phyloP scores from a whole-genome alignment of 2,113 vertebrate genomes.

The Chlorodrepanis virens region DNA sequence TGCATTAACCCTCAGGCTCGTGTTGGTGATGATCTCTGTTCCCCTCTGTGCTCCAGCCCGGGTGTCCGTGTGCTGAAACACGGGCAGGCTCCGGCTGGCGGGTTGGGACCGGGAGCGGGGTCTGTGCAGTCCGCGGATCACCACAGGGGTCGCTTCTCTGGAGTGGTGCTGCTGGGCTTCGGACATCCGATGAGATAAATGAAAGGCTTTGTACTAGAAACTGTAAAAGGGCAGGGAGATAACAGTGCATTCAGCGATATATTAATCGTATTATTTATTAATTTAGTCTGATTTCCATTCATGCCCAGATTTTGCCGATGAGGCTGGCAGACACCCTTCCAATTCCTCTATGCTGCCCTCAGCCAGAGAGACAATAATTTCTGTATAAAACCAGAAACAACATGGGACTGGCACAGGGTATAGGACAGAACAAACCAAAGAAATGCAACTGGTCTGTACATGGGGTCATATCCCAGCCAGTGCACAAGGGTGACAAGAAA shows the following conservation, averaged over 20 bases:
- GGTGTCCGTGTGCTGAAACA: neutral
- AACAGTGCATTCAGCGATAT: neutral
- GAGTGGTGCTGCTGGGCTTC: neutral
- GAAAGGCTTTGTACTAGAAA: neutral
- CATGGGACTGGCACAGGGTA: neutral
- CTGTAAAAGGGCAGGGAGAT: neutral
- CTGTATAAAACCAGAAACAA: neutral
- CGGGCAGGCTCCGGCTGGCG: accelerated
- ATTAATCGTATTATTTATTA: neutral
- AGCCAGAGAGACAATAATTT: neutral
- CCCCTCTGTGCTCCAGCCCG: accelerated
- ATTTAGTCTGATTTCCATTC: neutral
- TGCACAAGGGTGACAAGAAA: accelerated
- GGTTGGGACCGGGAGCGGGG: accelerated
- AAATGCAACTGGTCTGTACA: neutral
- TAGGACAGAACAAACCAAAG: neutral
- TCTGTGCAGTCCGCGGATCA: accelerated
- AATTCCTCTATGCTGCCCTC: neutral
- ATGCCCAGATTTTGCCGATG: accelerated
- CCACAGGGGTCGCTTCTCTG: accelerated
- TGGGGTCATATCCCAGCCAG: neutral
- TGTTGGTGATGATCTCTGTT: accelerated
- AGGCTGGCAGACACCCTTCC: neutral
- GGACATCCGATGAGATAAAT: neutral
- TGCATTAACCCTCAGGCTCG: accelerated